Conservation (phyloP, 2,888 invertebrate species). For the Hirtodrosophila histrioides region DNA sequence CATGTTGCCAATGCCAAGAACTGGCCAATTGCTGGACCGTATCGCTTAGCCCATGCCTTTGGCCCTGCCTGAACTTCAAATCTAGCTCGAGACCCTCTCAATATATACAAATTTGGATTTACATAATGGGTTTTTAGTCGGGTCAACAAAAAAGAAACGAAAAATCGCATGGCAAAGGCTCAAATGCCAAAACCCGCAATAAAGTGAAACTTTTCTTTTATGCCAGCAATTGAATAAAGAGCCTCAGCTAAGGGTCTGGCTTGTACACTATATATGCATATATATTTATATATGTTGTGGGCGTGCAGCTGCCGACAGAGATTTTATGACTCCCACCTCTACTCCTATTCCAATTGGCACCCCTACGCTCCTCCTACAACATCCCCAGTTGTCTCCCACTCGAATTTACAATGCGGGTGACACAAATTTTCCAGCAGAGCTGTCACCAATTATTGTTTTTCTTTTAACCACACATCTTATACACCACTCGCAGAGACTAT, state of each 20-base stretch:
- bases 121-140: constrained; percentile 23
- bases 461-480: constrained; percentile 29
- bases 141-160: constrained; percentile 11
- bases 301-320: constrained; percentile 5
- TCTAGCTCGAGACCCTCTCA: constrained; percentile 1
- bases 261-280: neutral
- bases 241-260: constrained; percentile 16
- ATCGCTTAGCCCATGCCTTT: constrained; percentile 30
- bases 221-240: constrained; percentile 62
- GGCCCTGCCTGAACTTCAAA: constrained; percentile 15
- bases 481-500: neutral
- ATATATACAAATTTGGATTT: constrained; percentile 13
- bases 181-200: constrained; percentile 14
- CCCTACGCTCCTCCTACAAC: neutral
- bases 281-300: constrained; percentile 11
- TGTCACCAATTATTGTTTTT: constrained; percentile 58
- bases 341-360: neutral
- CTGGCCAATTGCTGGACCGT: constrained; percentile 56
- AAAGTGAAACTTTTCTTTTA: constrained; percentile 65
- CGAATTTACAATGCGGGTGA: constrained; percentile 34
- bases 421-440: constrained; percentile 48
- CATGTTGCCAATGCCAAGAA: constrained; percentile 71
- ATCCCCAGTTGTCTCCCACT: constrained; percentile 12
- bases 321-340: constrained; percentile 50
- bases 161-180: constrained; percentile 26